phyloP scores from a whole-genome alignment of 1,140 invertebrate species.

The Drosophila orena region DNA sequence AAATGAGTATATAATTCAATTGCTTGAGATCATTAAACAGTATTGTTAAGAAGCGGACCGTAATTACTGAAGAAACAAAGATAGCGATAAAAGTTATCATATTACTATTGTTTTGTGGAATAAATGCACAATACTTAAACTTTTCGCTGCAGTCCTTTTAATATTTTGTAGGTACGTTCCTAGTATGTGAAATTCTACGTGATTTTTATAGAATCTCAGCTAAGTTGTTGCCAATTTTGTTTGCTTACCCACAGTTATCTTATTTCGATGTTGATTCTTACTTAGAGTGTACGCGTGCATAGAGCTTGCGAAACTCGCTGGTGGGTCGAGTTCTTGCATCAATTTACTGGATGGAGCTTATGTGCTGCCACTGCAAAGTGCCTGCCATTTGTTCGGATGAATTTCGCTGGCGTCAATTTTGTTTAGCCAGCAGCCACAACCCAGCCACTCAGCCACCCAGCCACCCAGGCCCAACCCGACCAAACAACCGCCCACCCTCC shows the following conservation, averaged over 20 bases:
- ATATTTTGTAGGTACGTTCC: too few relatives aligned
- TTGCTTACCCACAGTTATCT: neutral
- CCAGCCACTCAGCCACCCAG: neutral
- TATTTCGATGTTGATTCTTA: neutral
- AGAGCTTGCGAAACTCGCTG: neutral
- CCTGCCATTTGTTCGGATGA: constrained; percentile 56
- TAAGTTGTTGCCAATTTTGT: too few relatives aligned
- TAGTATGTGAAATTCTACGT: too few relatives aligned
- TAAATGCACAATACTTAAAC: too few relatives aligned
- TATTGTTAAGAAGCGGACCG: too few relatives aligned
- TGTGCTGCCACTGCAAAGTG: constrained; percentile 55
- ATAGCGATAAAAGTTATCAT: too few relatives aligned
- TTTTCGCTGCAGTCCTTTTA: too few relatives aligned
- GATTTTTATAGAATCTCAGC: too few relatives aligned
- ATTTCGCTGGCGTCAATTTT: constrained; percentile 54
- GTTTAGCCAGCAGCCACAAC: constrained; percentile 30
- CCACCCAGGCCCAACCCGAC: neutral
- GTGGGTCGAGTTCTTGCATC: constrained; percentile 58
- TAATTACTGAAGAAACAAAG: too few relatives aligned
- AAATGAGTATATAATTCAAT: neutral
- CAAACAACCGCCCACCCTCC: neutral
- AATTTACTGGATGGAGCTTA: constrained; percentile 72
- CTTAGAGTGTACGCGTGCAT: constrained; percentile 7
- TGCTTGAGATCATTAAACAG: too few relatives aligned
- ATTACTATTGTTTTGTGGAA: too few relatives aligned